Evolutionary conservation across 2,113 vertebrate genomes (phyloP).

Genomic region (Chaetorhynchus papuensis): DNA sequence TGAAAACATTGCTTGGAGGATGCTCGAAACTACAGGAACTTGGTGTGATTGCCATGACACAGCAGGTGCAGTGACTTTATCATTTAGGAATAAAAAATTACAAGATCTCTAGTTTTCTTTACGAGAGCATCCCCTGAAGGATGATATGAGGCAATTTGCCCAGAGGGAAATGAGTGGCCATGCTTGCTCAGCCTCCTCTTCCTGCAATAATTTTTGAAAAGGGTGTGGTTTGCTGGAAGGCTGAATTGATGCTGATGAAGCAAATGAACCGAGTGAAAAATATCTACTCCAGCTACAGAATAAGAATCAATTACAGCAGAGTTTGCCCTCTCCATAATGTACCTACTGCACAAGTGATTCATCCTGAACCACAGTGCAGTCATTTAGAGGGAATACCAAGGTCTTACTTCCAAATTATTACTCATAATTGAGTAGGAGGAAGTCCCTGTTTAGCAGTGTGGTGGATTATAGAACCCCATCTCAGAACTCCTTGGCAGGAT

Average conservation of each 20-base stretch:
- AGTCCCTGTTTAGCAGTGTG: conserved; percentile 61
- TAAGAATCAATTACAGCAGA: conserved; percentile 5
- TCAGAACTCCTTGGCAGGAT: conserved; percentile 56
- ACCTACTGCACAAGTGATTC: conserved; percentile 56
- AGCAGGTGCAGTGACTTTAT: background rate
- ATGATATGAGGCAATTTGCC: background rate
- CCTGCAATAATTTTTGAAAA: conserved; percentile 29
- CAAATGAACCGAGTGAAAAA: conserved; percentile 49
- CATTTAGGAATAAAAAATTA: background rate
- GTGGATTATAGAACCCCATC: conserved; percentile 57
- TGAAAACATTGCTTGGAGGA: background rate
- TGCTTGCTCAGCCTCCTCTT: conserved; percentile 10
- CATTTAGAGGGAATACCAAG: conserved; percentile 64
- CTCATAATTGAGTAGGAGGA: conserved; percentile 71
- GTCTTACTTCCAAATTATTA: conserved; percentile 66
- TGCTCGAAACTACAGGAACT: background rate
- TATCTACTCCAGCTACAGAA: conserved; percentile 18
- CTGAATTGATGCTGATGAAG: conserved; percentile 39
- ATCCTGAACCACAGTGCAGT: conserved; percentile 49
- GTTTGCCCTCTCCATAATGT: background rate
- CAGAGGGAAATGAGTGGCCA: background rate
- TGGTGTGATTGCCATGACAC: background rate
- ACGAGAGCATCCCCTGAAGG: background rate
- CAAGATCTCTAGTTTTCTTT: background rate
- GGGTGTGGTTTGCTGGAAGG: conserved; percentile 9